Percentiles rank a stretch among this genome's conserved stretches.
Evolutionary conservation across 2,797 vertebrate species (phyloP).

Genomic region (Oreonectes daqikongensis): DNA sequence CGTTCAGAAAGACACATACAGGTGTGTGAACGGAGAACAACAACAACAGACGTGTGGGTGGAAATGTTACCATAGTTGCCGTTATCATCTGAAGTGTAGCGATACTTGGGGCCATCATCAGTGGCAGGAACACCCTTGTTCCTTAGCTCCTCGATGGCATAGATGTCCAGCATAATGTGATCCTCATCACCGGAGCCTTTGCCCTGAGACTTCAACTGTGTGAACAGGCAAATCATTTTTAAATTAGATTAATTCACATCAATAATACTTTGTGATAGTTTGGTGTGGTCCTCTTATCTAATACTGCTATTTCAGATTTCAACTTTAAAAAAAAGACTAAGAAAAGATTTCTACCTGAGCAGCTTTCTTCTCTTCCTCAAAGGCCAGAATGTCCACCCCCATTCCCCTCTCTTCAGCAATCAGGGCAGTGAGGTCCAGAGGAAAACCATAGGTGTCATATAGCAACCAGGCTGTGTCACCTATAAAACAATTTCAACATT

Average conservation of each 20-base stretch:
- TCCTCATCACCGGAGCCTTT: conserved; percentile 89
- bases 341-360: conserved; percentile 93
- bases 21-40: not conserved
- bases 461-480: conserved; percentile 97
- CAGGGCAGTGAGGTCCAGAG: conserved; percentile 92
- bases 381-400: conserved; percentile 85
- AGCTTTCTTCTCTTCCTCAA: conserved; percentile 93
- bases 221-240: not conserved
- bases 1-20: not conserved
- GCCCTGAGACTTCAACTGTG: conserved; percentile 93
- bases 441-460: conserved; percentile 97
- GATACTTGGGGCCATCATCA: conserved; percentile 88
- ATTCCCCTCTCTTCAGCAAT: conserved; percentile 98
- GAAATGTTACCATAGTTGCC: conserved; percentile 82
- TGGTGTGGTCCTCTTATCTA: not conserved
- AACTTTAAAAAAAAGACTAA: not conserved
- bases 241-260: not conserved
- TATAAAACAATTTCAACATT: conserved; percentile 55
- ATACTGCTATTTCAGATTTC: not conserved
- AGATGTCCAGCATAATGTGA: conserved; percentile 97
- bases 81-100: conserved; percentile 75
- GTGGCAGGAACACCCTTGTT: conserved; percentile 80
- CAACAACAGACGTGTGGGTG: not conserved
- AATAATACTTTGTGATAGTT: not conserved
- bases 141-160: conserved; percentile 94